Percentiles rank a stretch among this genome's conserved stretches.
phyloP scores from a whole-genome alignment of 2,797 vertebrate species.

The Sitta carolinensis region DNA sequence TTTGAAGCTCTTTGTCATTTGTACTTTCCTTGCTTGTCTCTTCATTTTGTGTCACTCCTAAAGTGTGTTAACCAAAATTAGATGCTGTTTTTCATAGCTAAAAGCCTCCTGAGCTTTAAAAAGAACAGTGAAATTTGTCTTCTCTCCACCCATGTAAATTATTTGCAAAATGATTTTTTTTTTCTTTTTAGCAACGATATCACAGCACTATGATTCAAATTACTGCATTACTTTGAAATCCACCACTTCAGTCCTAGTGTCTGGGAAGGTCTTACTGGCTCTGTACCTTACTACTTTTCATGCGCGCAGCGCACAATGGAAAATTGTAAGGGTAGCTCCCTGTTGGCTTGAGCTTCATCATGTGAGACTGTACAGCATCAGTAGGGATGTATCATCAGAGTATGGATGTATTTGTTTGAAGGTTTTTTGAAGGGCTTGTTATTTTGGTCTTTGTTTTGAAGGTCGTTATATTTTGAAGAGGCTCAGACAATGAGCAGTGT shows the following conservation, averaged over 20 bases:
- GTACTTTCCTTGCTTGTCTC: background rate
- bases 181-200: background rate
- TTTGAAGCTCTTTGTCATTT: background rate
- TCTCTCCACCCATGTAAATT: background rate
- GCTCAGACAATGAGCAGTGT: background rate
- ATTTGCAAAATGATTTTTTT: background rate
- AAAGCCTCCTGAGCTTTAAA: background rate
- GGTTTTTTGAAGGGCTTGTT: slow-evolving; percentile 7
- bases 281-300: background rate
- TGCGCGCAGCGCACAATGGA: background rate
- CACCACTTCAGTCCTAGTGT: background rate
- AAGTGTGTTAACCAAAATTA: background rate
- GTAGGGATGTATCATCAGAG: background rate
- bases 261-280: background rate
- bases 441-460: background rate
- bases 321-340: background rate
- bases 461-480: background rate
- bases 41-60: background rate
- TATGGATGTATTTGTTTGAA: background rate
- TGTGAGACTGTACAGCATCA: background rate
- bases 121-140: background rate
- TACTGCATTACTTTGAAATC: background rate
- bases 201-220: background rate
- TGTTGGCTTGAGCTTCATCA: background rate
- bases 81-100: background rate